Conservation (phyloP, 2,888 invertebrate genomes). For the Mechanitis messenoides region DNA sequence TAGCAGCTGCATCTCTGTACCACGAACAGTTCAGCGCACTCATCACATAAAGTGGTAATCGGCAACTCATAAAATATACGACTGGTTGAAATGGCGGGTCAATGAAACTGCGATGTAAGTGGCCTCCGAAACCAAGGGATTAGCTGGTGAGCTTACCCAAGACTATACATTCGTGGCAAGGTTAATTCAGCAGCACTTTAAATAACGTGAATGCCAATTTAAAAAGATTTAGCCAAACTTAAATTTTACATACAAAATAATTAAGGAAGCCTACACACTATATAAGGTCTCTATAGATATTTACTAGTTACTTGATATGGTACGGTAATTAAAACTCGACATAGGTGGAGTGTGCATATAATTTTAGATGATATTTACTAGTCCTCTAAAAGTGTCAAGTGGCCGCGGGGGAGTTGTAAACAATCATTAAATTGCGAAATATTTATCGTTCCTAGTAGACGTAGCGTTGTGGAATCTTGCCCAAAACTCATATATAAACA, state of each 20-base stretch:
- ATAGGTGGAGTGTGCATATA: no score
- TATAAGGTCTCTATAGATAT: no score
- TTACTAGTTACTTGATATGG: no score
- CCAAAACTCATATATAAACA: conserved; percentile 31
- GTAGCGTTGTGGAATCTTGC: conserved; percentile 52
- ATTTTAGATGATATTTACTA: no score
- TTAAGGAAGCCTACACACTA: no score
- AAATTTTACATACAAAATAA: no score
- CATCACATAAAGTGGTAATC: conserved; percentile 36
- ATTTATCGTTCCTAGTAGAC: conserved; percentile 41
- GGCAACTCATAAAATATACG: conserved; percentile 42
- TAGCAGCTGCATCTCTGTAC: conserved; percentile 15
- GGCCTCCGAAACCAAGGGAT: conserved; percentile 31
- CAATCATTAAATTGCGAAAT: conserved; percentile 35
- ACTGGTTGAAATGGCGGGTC: conserved; percentile 38
- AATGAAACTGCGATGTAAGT: conserved; percentile 43
- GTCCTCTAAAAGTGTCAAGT: conserved; percentile 13
- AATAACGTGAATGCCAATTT: no score
- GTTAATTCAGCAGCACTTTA: no score
- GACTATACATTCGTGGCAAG: no score
- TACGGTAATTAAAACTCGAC: no score
- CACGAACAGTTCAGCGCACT: conserved; percentile 22
- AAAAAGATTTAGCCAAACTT: no score
- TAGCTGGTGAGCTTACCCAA: neutral
- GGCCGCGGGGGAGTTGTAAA: conserved; percentile 23